Evolutionary conservation across 2,113 vertebrate species (phyloP).

Genomic region (Aramus guarauna): DNA sequence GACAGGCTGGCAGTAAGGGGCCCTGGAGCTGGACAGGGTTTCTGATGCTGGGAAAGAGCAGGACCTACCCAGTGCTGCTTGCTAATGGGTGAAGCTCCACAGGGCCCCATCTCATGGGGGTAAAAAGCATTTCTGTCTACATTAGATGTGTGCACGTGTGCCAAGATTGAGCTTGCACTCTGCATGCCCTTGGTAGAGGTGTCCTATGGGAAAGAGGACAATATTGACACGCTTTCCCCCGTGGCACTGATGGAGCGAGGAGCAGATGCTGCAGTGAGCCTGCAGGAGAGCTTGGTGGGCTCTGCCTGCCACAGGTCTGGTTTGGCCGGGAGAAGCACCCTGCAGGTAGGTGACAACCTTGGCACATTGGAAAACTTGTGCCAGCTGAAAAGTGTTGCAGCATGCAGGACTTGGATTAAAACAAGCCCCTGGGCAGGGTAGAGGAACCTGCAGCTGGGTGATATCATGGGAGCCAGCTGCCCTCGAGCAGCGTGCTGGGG

Average conservation of each 20-base stretch:
- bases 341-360: slow-evolving; percentile 26
- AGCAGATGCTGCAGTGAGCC: background rate
- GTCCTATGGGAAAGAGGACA: background rate
- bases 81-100: background rate
- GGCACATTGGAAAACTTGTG: background rate
- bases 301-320: background rate
- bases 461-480: background rate
- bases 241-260: background rate
- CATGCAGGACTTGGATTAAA: background rate
- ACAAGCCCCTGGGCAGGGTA: background rate
- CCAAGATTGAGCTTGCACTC: background rate
- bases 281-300: background rate
- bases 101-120: background rate
- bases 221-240: background rate
- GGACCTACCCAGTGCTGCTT: background rate
- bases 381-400: background rate
- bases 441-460: background rate
- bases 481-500: background rate
- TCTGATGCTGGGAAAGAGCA: background rate
- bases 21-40: background rate
- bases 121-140: background rate
- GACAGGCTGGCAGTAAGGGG: background rate
- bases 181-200: background rate
- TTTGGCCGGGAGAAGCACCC: background rate
- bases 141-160: background rate